Evolutionary conservation across 2,888 invertebrate species (phyloP).

Genomic region (Apamea epomidion): DNA sequence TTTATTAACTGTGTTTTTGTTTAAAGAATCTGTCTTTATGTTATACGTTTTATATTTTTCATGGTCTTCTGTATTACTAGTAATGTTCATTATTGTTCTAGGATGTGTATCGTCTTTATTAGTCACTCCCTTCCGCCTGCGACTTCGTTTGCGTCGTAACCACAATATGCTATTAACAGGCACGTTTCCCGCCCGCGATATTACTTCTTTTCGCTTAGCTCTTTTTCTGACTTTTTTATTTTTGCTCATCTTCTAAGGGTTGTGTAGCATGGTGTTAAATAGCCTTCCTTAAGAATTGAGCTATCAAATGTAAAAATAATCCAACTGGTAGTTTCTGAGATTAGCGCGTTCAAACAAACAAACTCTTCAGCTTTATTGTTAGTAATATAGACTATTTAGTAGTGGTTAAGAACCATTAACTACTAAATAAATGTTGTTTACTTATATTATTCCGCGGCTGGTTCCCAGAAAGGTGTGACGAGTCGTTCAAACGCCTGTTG

Average conservation of each 20-base stretch:
- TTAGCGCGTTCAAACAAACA: not conserved
- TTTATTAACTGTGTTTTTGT: slow-evolving; percentile 1
- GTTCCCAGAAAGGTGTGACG: slow-evolving; percentile 21
- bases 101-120: not conserved
- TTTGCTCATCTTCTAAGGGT: too few relatives aligned
- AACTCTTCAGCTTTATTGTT: not conserved
- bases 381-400: too few relatives aligned
- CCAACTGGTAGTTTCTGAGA: too few relatives aligned
- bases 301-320: not conserved
- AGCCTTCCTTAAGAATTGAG: not conserved
- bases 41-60: not conserved
- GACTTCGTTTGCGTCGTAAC: not conserved
- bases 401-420: too few relatives aligned
- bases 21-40: not conserved
- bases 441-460: not conserved
- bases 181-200: not conserved
- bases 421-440: slow-evolving; percentile 1
- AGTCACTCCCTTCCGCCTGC: not conserved
- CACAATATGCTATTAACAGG: not conserved
- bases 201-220: not conserved
- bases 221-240: not conserved
- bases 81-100: not conserved
- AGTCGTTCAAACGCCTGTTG: not conserved
- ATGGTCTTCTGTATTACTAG: not conserved
- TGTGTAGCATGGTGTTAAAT: not conserved